Conservation (phyloP, 2,113 vertebrate genomes). For the Percopsis transmontana region DNA sequence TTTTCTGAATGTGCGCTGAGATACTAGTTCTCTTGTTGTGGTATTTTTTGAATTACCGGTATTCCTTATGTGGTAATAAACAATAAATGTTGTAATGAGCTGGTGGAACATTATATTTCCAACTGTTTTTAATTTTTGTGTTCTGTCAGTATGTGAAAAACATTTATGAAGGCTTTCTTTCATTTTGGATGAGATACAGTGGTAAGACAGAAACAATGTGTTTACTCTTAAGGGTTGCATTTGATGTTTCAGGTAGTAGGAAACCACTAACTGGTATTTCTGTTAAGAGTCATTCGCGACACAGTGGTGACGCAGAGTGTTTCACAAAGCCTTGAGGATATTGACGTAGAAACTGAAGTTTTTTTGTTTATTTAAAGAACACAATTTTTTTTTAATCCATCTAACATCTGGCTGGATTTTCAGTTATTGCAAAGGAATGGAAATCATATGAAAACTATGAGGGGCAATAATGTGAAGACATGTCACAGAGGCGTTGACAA, state of each 20-base stretch:
- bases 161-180: neutral
- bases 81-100: too few species aligned
- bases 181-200: neutral
- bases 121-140: neutral
- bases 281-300: neutral
- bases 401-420: neutral
- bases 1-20: constrained; percentile 37
- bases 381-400: neutral
- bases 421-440: neutral
- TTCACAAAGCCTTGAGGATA: neutral
- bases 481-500: neutral
- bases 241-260: neutral
- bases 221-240: neutral
- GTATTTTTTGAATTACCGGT: constrained; percentile 26
- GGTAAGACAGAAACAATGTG: neutral
- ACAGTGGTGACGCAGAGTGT: neutral
- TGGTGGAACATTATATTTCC: neutral
- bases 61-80: constrained; percentile 34
- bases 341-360: neutral
- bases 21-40: neutral
- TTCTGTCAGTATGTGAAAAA: neutral
- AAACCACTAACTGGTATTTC: constrained; percentile 3
- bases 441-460: neutral
- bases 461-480: neutral
- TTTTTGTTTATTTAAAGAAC: neutral